Evolutionary conservation across 2,888 invertebrate genomes (phyloP), one percentile per base, ranked within the genome.

Genomic region (Melangyna quadrimaculata): DNA sequence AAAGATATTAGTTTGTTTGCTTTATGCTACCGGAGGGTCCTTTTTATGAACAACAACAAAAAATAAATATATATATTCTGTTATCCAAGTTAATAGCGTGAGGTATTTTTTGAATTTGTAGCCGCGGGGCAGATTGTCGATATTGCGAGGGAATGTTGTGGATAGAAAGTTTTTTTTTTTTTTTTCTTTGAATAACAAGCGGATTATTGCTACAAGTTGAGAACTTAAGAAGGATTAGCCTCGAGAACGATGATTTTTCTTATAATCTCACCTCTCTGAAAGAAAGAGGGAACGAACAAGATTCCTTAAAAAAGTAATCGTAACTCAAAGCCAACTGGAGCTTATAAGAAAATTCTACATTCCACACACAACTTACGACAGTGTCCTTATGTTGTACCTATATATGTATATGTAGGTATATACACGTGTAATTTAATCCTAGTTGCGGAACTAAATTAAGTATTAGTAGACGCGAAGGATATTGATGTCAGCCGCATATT

Each of bases 1-100:
- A 72, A 72, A 75, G 80, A 79, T 80, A 84, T 80, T 77, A 84
- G 79, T 75, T 75, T 67, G 84, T 84, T 84, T 75, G 63, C 45
- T 75, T 79, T 79, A 73, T 79, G 72, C 75, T 61, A 72, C 79
- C 71, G 55, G 71, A 79, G 79, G 79, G 74, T 75, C 65, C 79
- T 79, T 75, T 74, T 53, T 69, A 24, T 78, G 53, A 43, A 24
- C 0, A 14, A 14, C 2, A 14, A 51, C 7, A 27, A 7, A 51
- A 7, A 35, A 69, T 22, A n/a, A 71, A n/a, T n/a, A n/a, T n/a
- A n/a, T n/a, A n/a, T 37, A 81, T 51, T 59, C 10, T 81, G 55
- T 67, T 63, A 37, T 22, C 48, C 29, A 19, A 24, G 29, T 63
- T 70, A 24, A 29, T 22, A 57, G 72, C 45, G 57, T 22, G 72